Percentiles rank a stretch among this genome's conserved stretches.
Evolutionary conservation across 2,113 vertebrate species (phyloP).

Genomic region (Psammodynastes pulverulentus): DNA sequence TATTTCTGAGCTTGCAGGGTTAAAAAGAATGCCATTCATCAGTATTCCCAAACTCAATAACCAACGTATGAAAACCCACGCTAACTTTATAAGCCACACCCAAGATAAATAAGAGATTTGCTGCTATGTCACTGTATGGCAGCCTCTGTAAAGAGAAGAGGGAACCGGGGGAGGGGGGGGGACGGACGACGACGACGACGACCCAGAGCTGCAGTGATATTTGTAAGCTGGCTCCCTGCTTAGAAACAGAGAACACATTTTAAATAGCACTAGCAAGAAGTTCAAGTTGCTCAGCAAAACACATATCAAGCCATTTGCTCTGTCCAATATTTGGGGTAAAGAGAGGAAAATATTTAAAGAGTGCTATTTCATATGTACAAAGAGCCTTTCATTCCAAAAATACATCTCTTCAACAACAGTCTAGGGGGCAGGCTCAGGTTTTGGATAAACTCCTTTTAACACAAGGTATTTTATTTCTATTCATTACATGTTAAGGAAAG

Average conservation of each 20-base stretch:
- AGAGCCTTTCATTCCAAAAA: neutral
- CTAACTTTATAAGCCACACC: neutral
- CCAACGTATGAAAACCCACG: neutral
- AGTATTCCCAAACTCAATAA: constrained; percentile 25
- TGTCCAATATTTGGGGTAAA: neutral
- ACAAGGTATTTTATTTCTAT: neutral
- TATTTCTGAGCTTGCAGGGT: neutral
- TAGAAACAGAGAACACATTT: constrained; percentile 20
- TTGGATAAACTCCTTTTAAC: neutral
- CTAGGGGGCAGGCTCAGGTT: neutral
- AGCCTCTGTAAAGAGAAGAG: neutral
- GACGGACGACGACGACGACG: too few species aligned
- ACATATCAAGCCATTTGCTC: neutral
- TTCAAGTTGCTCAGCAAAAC: neutral
- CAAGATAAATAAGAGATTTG: neutral
- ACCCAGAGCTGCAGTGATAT: neutral
- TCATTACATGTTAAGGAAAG: constrained; percentile 10
- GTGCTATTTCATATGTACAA: neutral
- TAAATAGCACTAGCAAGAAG: neutral
- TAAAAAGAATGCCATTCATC: neutral
- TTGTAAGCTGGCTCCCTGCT: neutral
- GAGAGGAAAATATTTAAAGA: neutral
- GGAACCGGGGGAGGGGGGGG: too few species aligned
- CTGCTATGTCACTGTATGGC: neutral
- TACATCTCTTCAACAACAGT: neutral